phyloP scores from a whole-genome alignment of 2,113 vertebrate species.

The Clinocottus analis region DNA sequence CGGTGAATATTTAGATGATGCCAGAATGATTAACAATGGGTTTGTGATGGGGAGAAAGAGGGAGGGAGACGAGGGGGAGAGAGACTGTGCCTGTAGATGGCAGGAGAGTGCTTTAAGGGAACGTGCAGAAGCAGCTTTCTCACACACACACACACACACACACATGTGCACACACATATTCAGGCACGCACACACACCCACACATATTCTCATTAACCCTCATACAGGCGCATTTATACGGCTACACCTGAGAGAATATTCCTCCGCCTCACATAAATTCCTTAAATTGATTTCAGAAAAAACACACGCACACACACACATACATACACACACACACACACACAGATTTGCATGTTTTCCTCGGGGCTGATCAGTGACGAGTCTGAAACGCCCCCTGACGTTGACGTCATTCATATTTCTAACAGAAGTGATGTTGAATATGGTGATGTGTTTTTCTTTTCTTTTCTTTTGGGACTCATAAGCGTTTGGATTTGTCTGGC shows the following conservation, averaged over 20 bases:
- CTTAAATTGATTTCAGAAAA: conserved; percentile 41
- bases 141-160: conserved; percentile 4
- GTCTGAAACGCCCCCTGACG: conserved; percentile 4
- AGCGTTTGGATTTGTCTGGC: neutral
- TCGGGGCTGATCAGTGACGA: neutral
- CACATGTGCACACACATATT: neutral
- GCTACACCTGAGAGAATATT: conserved; percentile 37
- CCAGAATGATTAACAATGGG: conserved; percentile 54
- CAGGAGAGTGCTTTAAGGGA: conserved; percentile 79
- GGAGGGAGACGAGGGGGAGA: conserved; percentile 34
- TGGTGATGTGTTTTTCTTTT: neutral
- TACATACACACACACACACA: neutral
- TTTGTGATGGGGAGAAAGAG: conserved; percentile 36
- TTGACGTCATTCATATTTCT: neutral
- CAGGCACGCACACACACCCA: conserved; percentile 18
- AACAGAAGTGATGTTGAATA: neutral
- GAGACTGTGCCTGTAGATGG: conserved; percentile 78
- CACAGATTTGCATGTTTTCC: conserved; percentile 31
- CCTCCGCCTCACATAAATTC: conserved; percentile 18
- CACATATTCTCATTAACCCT: conserved; percentile 40
- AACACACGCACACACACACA: conserved; percentile 15
- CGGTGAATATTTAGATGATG: conserved; percentile 51
- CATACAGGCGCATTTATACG: conserved; percentile 22
- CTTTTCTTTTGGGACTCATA: neutral
- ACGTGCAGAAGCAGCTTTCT: conserved; percentile 36